phyloP scores from a whole-genome alignment of 2,888 invertebrate genomes.

The Lasioglossum morio region DNA sequence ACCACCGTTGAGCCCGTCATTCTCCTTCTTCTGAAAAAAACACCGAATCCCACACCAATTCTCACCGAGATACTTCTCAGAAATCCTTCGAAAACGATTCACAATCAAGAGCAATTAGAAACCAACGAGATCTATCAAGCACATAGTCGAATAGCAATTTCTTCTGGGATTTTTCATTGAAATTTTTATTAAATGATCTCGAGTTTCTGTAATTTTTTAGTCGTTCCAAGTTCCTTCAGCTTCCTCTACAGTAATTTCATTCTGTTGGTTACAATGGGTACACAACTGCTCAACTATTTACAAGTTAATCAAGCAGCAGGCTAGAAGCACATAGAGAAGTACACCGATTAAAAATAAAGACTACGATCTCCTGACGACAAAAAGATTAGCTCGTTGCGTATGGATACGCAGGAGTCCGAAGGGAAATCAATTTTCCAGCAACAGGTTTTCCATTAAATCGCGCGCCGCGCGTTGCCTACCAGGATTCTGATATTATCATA shows the following conservation, averaged over 20 bases:
- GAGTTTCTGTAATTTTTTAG: not conserved
- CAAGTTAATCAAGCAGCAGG: slow-evolving; percentile 14
- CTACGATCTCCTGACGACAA: not conserved
- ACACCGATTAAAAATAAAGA: not conserved
- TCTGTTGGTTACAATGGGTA: not conserved
- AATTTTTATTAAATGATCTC: not conserved
- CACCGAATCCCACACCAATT: not conserved
- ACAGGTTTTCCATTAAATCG: slow-evolving; percentile 6
- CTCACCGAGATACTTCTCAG: not conserved
- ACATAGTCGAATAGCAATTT: not conserved
- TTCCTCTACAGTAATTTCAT: not conserved
- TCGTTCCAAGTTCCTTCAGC: not conserved
- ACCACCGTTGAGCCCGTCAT: slow-evolving; percentile 54
- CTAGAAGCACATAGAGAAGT: not conserved
- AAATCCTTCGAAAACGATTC: not conserved
- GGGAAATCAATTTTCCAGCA: slow-evolving; percentile 39
- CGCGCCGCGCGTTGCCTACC: not conserved
- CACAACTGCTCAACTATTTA: not conserved
- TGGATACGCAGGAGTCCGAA: not conserved
- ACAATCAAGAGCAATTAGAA: not conserved
- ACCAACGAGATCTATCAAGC: not conserved
- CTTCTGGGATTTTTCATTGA: not conserved
- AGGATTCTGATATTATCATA: not conserved
- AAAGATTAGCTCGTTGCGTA: slow-evolving; percentile 33
- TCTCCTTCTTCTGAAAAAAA: not conserved